Conservation (phyloP, 2,797 vertebrate species). For the Tiaroga cobitis region DNA sequence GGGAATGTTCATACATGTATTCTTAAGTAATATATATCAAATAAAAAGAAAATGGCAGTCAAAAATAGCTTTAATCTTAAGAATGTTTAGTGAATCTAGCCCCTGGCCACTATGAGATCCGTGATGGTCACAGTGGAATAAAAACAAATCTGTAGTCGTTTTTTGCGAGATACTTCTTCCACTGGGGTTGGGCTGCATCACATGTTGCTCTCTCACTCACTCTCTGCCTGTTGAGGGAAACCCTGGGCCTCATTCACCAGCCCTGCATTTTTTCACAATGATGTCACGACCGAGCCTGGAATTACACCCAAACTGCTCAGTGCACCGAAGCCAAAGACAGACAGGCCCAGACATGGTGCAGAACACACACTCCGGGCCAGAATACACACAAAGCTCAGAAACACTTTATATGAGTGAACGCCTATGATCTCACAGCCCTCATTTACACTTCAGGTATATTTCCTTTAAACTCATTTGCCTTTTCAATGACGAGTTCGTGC, state of each 20-base stretch:
- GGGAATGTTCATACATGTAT: no score
- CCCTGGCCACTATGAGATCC: conserved; percentile 18
- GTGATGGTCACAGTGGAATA: conserved; percentile 14
- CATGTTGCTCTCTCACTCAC: not conserved
- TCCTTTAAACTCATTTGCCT: not conserved
- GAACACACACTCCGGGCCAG: conserved; percentile 5
- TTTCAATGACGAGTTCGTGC: not conserved
- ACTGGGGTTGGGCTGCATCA: not conserved
- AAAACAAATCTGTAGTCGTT: conserved; percentile 1
- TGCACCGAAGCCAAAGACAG: conserved; percentile 12
- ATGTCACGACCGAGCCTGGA: conserved; percentile 42
- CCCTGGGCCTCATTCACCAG: conserved; percentile 50
- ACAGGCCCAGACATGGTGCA: conserved; percentile 50
- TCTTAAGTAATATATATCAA: no score
- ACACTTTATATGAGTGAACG: conserved; percentile 1
- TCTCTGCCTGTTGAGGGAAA: conserved; percentile 41
- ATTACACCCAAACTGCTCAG: conserved; percentile 53
- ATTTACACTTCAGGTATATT: not conserved
- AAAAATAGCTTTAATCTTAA: not conserved
- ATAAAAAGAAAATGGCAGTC: no score
- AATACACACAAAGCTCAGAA: conserved; percentile 23
- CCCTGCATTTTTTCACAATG: conserved; percentile 37
- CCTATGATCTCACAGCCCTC: not conserved
- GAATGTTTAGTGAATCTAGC: not conserved
- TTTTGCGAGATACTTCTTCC: conserved; percentile 25